Evolutionary conservation across 2,888 invertebrate genomes (phyloP).

Genomic region (Stenodera caucasica): DNA sequence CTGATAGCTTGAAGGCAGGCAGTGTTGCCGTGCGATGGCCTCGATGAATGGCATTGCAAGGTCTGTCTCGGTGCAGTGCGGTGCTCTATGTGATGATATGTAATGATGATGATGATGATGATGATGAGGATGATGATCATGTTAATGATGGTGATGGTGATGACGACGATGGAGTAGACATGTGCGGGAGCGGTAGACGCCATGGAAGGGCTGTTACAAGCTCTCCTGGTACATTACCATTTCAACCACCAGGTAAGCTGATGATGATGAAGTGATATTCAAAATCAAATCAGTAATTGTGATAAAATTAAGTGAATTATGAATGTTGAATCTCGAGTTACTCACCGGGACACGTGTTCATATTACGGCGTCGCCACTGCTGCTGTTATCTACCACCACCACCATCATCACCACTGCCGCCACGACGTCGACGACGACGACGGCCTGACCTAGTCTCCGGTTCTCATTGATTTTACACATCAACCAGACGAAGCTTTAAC

Average conservation of each 20-base stretch:
- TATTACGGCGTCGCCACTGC: conserved; percentile 26
- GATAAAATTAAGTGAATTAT: neutral
- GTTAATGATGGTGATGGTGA: conserved; percentile 7
- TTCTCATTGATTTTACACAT: conserved; percentile 46
- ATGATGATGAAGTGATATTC: too few relatives aligned
- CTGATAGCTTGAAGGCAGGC: conserved; percentile 49
- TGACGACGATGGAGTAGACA: conserved; percentile 36
- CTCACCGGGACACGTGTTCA: neutral
- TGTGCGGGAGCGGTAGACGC: conserved; percentile 44
- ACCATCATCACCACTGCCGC: conserved; percentile 21
- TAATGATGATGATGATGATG: neutral
- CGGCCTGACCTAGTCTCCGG: conserved; percentile 47
- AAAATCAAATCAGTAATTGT: neutral
- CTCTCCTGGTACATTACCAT: conserved; percentile 54
- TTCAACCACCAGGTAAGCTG: conserved; percentile 51
- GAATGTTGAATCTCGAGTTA: too few relatives aligned
- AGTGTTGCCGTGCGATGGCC: conserved; percentile 62
- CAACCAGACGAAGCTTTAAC: conserved; percentile 40
- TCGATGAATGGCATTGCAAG: conserved; percentile 69
- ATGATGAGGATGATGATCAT: conserved; percentile 9
- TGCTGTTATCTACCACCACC: conserved; percentile 13
- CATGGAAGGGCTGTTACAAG: conserved; percentile 57
- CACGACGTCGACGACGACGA: conserved; percentile 31
- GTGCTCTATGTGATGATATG: conserved; percentile 42
- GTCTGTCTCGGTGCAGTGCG: conserved; percentile 57